phyloP scores from a whole-genome alignment of 2,797 vertebrate genomes.

The Sparus aurata region DNA sequence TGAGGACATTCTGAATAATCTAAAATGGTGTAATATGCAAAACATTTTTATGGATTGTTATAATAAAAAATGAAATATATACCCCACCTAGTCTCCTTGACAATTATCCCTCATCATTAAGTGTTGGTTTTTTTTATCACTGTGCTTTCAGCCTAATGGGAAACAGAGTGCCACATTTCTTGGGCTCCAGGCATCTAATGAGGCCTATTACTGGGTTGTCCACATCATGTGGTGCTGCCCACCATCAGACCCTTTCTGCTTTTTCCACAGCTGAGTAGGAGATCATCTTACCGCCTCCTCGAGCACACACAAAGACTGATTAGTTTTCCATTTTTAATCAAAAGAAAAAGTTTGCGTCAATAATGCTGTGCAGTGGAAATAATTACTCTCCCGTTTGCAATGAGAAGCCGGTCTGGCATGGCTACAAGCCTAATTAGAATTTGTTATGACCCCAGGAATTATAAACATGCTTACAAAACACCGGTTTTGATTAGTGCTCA shows the following conservation, averaged over 20 bases:
- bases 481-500: conserved; percentile 40
- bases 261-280: conserved; percentile 46
- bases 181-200: conserved; percentile 58
- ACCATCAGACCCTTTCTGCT: conserved; percentile 40
- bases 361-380: conserved; percentile 53
- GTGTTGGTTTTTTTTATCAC: conserved; percentile 21
- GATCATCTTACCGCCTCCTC: conserved; percentile 55
- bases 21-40: conserved; percentile 7
- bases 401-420: conserved; percentile 32
- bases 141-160: conserved; percentile 50
- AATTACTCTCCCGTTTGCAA: conserved; percentile 58
- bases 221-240: conserved; percentile 41
- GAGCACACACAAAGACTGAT: conserved; percentile 47
- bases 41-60: conserved; percentile 1
- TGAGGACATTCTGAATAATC: neutral
- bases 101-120: conserved; percentile 51
- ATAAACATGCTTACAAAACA: conserved; percentile 42
- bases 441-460: conserved; percentile 59
- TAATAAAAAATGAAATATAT: conserved; percentile 35
- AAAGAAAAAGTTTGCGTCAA: conserved; percentile 62
- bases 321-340: conserved; percentile 45
- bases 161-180: conserved; percentile 59
- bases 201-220: conserved; percentile 55
- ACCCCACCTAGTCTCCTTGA: conserved; percentile 4
- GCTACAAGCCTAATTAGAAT: conserved; percentile 56